These are phyloP conservation scores for Meliscaeva auricollis DNA, from an alignment of 2,888 invertebrate species.

Conservation along the genomic window DNA sequence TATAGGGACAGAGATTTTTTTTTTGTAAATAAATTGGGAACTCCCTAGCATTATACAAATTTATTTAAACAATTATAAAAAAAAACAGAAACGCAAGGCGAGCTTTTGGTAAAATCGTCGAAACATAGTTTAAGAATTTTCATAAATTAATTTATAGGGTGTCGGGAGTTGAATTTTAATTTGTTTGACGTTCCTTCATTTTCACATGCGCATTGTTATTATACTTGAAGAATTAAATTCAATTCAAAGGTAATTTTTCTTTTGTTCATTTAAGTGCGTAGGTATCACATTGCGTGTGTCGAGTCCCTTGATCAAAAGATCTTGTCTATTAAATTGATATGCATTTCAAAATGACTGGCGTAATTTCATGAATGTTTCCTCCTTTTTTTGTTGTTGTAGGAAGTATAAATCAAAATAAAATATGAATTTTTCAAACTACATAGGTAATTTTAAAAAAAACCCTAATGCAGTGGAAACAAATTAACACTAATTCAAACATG, in stretches of 20 bases:
- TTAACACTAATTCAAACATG: too few species aligned
- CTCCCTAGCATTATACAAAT: constrained; percentile 26
- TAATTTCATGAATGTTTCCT: too few species aligned
- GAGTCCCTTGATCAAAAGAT: neutral
- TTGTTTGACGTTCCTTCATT: neutral
- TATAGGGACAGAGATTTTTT: neutral
- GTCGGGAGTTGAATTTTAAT: constrained; percentile 34
- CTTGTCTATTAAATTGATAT: neutral
- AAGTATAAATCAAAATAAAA: too few species aligned
- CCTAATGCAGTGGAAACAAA: too few species aligned
- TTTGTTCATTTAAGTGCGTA: neutral
- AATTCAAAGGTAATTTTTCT: too few species aligned
- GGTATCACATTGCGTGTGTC: constrained; percentile 5
- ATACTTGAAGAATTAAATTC: too few species aligned
- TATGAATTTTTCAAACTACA: too few species aligned
- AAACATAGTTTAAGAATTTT: constrained; percentile 14
- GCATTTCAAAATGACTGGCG: too few species aligned
- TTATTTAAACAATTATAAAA: constrained; percentile 9
- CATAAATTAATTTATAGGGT: constrained; percentile 28
- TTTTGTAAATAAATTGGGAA: constrained; percentile 29
- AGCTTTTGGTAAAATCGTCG: constrained; percentile 17
- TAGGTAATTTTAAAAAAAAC: too few species aligned
- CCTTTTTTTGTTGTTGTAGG: too few species aligned
- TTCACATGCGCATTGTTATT: constrained; percentile 6
- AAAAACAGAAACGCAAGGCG: constrained; percentile 23